These are phyloP conservation scores for Drosophila varians DNA, from an alignment of 1,140 invertebrate genomes.

Conservation along the genomic window DNA sequence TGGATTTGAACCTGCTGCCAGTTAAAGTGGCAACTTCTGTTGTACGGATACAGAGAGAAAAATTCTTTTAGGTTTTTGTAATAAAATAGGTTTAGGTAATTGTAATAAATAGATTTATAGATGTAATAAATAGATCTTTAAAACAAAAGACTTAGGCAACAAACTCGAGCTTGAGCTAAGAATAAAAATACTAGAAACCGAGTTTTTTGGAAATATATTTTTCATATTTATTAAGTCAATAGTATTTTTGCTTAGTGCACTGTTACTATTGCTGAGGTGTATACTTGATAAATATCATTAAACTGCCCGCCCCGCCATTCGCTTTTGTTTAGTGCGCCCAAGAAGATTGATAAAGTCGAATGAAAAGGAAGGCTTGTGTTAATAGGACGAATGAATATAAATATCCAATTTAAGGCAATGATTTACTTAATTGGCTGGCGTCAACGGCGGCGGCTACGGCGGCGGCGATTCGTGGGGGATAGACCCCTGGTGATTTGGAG, in stretches of 20 bases:
- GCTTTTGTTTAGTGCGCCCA: slow-evolving; percentile 20
- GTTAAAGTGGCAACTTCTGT: slow-evolving; percentile 18
- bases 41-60: background rate
- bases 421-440: slow-evolving; percentile 39
- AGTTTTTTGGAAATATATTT: background rate
- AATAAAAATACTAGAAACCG: too few species aligned
- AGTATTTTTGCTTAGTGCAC: background rate
- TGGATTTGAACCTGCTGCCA: slow-evolving; percentile 58
- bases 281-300: slow-evolving; percentile 75
- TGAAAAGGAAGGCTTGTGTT: slow-evolving; percentile 31
- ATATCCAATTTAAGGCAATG: slow-evolving; percentile 38
- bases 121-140: too few species aligned
- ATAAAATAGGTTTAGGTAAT: too few species aligned
- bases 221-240: background rate
- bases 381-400: slow-evolving; percentile 46
- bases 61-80: background rate
- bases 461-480: background rate
- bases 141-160: too few species aligned
- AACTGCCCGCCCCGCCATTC: slow-evolving; percentile 17
- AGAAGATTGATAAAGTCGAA: slow-evolving; percentile 38
- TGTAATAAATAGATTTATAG: too few species aligned
- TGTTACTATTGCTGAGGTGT: slow-evolving; percentile 2
- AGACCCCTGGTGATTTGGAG: slow-evolving; percentile 10
- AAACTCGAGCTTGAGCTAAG: too few species aligned
- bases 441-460: too few species aligned